Evolutionary conservation across 1,140 invertebrate species (phyloP), one percentile per base, ranked within the genome.

Genomic region (Drosophila repletoides): DNA sequence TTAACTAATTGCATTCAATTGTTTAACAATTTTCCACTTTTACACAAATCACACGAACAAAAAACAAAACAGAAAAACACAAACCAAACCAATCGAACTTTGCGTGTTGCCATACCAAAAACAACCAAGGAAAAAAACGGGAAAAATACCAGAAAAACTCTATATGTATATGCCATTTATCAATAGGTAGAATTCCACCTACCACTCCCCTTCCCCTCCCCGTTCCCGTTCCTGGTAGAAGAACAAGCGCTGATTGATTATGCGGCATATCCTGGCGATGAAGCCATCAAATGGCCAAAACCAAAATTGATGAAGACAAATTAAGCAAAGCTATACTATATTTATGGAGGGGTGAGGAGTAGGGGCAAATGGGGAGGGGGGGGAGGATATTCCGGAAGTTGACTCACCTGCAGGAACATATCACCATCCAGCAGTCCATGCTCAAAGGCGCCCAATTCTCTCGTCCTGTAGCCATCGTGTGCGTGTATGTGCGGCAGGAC

Each of bases 401-500:
- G 3, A 83, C 89, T 93, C 92, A 98, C 96, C 95, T 98, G 97
- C 76, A 98, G 93, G 92, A 98, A 98, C 94, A 97, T 96, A 92
- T 98, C 97, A 58, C 97, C 96, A 91, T 98, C 96, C 64, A 97
- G 93, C 91, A 97, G 94, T 76, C 95, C 94, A 91, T 97, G 96
- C 79, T 97, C 96, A 90, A 97, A 97, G 33, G 96, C 94, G 36
- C 95, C 93, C 86, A 97, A 92, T 77, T 97, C 96, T 72, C 96
- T 92, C 38, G 94, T 92, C 69, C 95, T 92, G 88, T 94, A 95
- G 70, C 88, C 81, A 66, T 90, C 89, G 84, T 94, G 93, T 65
- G 93, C 81, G 77, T 91, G 91, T 81, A 91, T 90, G 71, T 91
- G 90, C 52, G 89, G 89, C 63, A 92, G 91, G 75, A 86, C 76